Evolutionary conservation across 1,140 invertebrate species (phyloP), one percentile per base, ranked within the genome.

Genomic region (Pollicipes pollicipes): DNA sequence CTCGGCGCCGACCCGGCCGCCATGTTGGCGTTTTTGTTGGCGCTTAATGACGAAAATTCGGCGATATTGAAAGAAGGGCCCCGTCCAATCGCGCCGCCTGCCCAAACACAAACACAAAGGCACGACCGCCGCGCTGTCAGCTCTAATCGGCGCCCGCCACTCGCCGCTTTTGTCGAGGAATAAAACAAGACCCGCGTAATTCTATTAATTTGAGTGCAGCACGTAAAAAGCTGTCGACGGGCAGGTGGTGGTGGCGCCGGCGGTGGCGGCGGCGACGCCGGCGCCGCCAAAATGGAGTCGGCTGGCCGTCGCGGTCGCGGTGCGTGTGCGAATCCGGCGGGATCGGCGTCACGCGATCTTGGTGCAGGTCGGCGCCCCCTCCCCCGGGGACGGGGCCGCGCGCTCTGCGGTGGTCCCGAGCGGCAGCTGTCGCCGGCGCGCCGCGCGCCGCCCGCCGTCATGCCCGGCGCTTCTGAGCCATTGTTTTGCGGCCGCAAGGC

Each of bases 131-230:
- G 45, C 13, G 45, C 45, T 58, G 45, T 58, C 45, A 58, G 45
- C 2, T 21, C 45, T 3, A 58, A 58, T 58, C 45, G 45, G 10
- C 21, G 13, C 45, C 21, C 45, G 45, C 45, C 45, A 58, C 45
- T 58, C 45, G 45, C 45, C 45, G 45, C 45, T 58, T 58, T 58
- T 58, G 45, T 58, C 45, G 45, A 58, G 45, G 45, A 58, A 58
- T 58, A 58, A 58, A 58, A 58, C 45, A 58, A 58, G 45, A 58
- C 45, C n/a, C 45, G 45, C 45, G 10, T 58, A 58, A 58, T 58
- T 58, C 45, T 58, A 58, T 58, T 58, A 58, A 58, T 58, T 58
- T 58, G 45, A 58, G 45, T 58, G 45, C 45, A 21, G 13, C 17
- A 21, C 45, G 24, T 58, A 58, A 58, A 58, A 58, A 58, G 45